Percentiles rank a stretch among this genome's conserved stretches.
Conservation (phyloP, 1,140 invertebrate genomes). For the Kradibia gibbosae region DNA sequence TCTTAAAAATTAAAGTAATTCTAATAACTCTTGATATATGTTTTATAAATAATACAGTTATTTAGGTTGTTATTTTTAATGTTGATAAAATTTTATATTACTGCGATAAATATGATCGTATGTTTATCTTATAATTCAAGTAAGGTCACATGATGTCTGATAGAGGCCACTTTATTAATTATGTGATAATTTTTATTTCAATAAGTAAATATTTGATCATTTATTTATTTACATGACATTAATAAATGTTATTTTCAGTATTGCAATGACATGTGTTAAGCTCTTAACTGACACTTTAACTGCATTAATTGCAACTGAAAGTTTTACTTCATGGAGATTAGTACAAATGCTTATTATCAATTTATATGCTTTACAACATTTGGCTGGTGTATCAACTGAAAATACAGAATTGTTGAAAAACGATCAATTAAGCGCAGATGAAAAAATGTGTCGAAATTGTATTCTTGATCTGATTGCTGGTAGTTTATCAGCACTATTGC, state of each 20-base stretch:
- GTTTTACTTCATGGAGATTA: constrained; percentile 82
- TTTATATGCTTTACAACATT: constrained; percentile 81
- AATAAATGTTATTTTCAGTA: constrained; percentile 32
- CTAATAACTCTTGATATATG: neutral
- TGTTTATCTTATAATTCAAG: neutral
- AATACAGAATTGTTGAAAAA: constrained; percentile 61
- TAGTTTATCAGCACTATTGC: constrained; percentile 80
- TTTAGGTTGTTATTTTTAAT: neutral
- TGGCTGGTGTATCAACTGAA: constrained; percentile 65
- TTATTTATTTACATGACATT: neutral
- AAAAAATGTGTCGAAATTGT: constrained; percentile 74
- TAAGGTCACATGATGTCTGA: neutral
- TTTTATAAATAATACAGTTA: neutral
- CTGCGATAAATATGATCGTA: neutral
- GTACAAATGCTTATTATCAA: constrained; percentile 84
- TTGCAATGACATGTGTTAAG: constrained; percentile 75
- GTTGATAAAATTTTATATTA: neutral
- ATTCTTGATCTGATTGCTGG: constrained; percentile 79
- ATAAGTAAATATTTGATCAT: neutral
- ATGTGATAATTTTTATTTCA: constrained; percentile 27
- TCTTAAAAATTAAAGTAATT: neutral
- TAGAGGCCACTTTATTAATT: neutral
- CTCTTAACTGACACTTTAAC: constrained; percentile 80
- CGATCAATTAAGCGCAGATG: constrained; percentile 73
- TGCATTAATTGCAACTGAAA: constrained; percentile 83